Conservation (phyloP, 2,113 vertebrate genomes). For the Neolamprologus fasciatus region DNA sequence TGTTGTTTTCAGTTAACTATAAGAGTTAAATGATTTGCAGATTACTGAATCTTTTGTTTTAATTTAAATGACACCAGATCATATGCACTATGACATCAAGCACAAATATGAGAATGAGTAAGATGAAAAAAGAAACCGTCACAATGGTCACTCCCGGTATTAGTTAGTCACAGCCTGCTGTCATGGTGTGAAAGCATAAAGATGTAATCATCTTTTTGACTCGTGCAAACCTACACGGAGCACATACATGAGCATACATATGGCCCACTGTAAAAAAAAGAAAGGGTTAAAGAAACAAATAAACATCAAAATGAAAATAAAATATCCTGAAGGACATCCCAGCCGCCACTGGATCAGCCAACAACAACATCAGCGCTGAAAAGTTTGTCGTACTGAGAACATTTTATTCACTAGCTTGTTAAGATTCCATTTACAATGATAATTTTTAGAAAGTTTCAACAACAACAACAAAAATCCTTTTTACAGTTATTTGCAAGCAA, state of each 20-base stretch:
- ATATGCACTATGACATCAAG: not conserved
- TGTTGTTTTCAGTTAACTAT: not conserved
- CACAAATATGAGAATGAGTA: not conserved
- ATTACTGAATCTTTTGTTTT: not conserved
- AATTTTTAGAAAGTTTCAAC: slow-evolving; percentile 65
- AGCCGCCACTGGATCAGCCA: not conserved
- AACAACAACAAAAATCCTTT: slow-evolving; percentile 53
- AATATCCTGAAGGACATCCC: not conserved
- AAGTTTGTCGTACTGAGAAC: slow-evolving; percentile 39
- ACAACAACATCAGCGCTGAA: not conserved
- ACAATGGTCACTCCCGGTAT: not conserved
- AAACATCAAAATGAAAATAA: not conserved
- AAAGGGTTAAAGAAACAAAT: not conserved
- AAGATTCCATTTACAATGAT: slow-evolving; percentile 66
- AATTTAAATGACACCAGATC: not conserved
- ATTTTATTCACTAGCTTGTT: slow-evolving; percentile 75
- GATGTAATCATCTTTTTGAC: not conserved
- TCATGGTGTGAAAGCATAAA: not conserved
- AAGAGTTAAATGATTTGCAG: not conserved
- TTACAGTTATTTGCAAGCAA: slow-evolving; percentile 72
- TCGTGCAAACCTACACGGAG: not conserved
- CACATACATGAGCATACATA: not conserved
- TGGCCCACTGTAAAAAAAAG: not conserved
- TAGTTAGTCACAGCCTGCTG: not conserved
- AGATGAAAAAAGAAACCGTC: not conserved